Base-by-base conservation (phyloP, 35 echinoderm and acorn worm species). In the Heliocidaris erythrogramma region DNA sequence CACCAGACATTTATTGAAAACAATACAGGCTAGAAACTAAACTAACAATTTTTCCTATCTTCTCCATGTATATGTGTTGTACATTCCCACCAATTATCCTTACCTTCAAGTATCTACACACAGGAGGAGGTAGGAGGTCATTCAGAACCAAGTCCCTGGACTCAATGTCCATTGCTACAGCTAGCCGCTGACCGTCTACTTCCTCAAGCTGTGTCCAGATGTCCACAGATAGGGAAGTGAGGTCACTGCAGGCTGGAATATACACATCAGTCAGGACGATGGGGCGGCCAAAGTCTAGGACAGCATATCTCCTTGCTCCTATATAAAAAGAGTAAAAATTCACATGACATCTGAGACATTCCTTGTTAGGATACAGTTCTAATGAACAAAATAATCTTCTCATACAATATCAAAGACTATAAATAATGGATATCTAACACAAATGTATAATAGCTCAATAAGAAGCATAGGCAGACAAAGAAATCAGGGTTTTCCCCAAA, bases 91-190 rank as follows among this genome's bases (percentile, higher is more conserved):
- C 21, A 78, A 78, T 3, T 78, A n/a, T 78, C 27, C 94, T 86
- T 92, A 99, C 98, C 96, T 99, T 99, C 2, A 99, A 93, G 94
- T 96, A 99, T 61, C 98, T 93, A 86, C 98, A 99, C 4, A 97
- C 94, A 8, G 98, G 95, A 84, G 98, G 97, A 50, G 97, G 97
- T 13, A 99, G 89, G 10, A 99, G 93, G 47, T 99, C 98, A 96
- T 97, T 99, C 90, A 99, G 88, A 50, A 97, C 97, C 48, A 99
- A 88, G 59, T 97, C 95, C 49, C 96, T 49, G 32, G 96, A 92
- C 32, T 94, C 94, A 48, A 99, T 99, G 88, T 99, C 98, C 95
- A 99, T 86, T 4, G 98, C 96, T 13, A 99, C 98, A 48, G 97
- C 98, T 24, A 99, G 90, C 32, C 98, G 90, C 50, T 96, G 96